Percentiles rank a stretch among this genome's conserved stretches.
Conservation (phyloP, 2,888 invertebrate species). For the Melanostoma scalare region DNA sequence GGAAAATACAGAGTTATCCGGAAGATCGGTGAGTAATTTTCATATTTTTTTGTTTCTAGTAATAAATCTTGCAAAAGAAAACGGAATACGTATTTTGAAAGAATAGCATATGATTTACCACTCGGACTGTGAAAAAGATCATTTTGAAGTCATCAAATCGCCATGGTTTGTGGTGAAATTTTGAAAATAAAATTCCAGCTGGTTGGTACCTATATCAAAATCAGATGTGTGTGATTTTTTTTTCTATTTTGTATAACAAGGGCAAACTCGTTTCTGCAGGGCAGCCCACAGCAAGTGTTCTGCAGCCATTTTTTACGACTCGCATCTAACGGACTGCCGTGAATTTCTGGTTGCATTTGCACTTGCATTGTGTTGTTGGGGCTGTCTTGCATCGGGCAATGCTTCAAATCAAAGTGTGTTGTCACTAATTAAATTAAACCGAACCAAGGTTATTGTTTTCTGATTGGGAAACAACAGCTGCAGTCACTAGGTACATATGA, state of each 20-base stretch:
- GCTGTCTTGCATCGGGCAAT: background rate
- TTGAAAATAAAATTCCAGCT: slow-evolving; percentile 33
- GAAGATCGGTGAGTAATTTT: slow-evolving; percentile 89
- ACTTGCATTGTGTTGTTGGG: background rate
- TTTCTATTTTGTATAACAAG: slow-evolving; percentile 8
- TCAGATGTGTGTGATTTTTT: slow-evolving; percentile 13
- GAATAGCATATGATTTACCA: slow-evolving; percentile 4
- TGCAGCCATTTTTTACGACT: slow-evolving; percentile 58
- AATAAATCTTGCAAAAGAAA: slow-evolving; percentile 12
- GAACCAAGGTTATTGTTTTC: slow-evolving; percentile 35
- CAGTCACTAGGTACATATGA: background rate
- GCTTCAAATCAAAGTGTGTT: slow-evolving; percentile 20
- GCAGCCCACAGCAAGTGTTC: slow-evolving; percentile 42
- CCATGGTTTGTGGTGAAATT: slow-evolving; percentile 40
- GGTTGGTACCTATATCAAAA: slow-evolving; percentile 19
- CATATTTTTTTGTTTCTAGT: slow-evolving; percentile 15
- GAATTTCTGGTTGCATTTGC: slow-evolving; percentile 26
- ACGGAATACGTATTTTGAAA: slow-evolving; percentile 14
- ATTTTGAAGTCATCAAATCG: background rate
- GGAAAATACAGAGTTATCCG: slow-evolving; percentile 97
- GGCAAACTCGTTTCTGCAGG: slow-evolving; percentile 63
- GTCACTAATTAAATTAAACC: slow-evolving; percentile 57
- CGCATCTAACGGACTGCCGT: slow-evolving; percentile 38
- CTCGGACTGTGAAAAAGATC: background rate
- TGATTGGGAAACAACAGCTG: slow-evolving; percentile 24